Evolutionary conservation across 2,888 invertebrate species (phyloP), one percentile per base, ranked within the genome.

Genomic region (Amblyteles armatorius): DNA sequence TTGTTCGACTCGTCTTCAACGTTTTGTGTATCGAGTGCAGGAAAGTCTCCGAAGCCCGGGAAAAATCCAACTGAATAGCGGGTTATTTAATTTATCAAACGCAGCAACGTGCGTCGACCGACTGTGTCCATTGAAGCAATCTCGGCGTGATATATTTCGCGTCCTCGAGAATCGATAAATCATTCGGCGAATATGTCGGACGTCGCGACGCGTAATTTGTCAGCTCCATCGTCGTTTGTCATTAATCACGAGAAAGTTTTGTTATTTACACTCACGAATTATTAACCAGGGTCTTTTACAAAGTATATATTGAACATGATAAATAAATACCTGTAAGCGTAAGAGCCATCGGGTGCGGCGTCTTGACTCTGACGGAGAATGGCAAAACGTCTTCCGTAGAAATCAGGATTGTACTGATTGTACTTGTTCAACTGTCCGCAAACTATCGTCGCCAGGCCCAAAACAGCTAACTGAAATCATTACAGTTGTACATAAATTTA

Each of bases 361-460:
- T 93, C 92, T 73, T 93, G 93, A 71, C 88, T 90, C 78, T 94
- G 94, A 69, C 93, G 91, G 68, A 94, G 87, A 87, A 94, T 94
- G 71, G 93, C 93, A 84, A 89, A 89, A 33, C 90, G 90, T 78
- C 93, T 90, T 3, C 93, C 91, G 79, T 90, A 90, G 57, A 90
- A 90, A 84, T 90, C 89, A 9, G 89, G 87, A 86, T 87, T 88
- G 55, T 89, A 87, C 80, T 86, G 88, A 82, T 77, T 88, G 82
- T 89, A 91, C 76, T 89, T 90, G 86, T 89, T 88, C 83, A 86
- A 85, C 76, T 92, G 92, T 4, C 88, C 91, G 68, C 86, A 88
- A 63, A 86, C 89, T 84, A 90, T 76, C 83, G 90, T 86, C 76
- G 86, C 83, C 60, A 92, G 69, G 1, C 88, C 89, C 67, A 91